These are phyloP conservation scores for Aplochiton taeniatus DNA, from an alignment of 2,797 vertebrate genomes.

Conservation along the genomic window DNA sequence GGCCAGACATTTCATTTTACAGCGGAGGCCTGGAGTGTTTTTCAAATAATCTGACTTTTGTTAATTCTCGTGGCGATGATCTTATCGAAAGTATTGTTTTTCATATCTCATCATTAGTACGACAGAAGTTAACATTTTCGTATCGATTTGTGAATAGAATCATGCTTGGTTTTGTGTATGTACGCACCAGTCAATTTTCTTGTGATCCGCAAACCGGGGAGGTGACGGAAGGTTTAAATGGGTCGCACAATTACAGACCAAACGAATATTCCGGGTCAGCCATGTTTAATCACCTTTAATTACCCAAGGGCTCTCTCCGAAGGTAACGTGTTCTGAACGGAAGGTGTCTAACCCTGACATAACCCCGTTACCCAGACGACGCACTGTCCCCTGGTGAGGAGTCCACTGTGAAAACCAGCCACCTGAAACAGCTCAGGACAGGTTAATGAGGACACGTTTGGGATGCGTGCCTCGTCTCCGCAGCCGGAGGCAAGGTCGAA, in stretches of 20 bases:
- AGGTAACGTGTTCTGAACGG: slow-evolving; percentile 84
- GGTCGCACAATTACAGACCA: too few relatives aligned
- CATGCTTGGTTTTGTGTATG: too few relatives aligned
- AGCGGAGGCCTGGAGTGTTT: slow-evolving; percentile 52
- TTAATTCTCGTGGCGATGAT: background rate
- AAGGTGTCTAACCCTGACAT: slow-evolving; percentile 89
- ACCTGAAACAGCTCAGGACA: slow-evolving; percentile 86
- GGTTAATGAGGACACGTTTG: slow-evolving; percentile 84
- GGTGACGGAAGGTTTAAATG: slow-evolving; percentile 37
- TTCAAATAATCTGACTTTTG: too few relatives aligned
- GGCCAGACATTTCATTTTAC: slow-evolving; percentile 69
- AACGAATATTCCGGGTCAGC: too few relatives aligned
- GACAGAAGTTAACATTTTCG: too few relatives aligned
- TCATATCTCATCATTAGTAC: too few relatives aligned
- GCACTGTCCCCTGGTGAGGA: slow-evolving; percentile 78
- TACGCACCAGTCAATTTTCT: too few relatives aligned
- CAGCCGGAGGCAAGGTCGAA: slow-evolving; percentile 75
- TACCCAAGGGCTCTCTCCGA: slow-evolving; percentile 80
- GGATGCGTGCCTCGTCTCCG: slow-evolving; percentile 79
- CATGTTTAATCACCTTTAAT: slow-evolving; percentile 91
- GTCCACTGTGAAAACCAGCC: slow-evolving; percentile 88
- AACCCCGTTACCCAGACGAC: slow-evolving; percentile 85
- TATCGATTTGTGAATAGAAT: too few relatives aligned
- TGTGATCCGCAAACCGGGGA: background rate
- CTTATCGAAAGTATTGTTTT: slow-evolving; percentile 17